Conservation (phyloP, 2,113 vertebrate species). For the Ibidorhyncha struthersii region DNA sequence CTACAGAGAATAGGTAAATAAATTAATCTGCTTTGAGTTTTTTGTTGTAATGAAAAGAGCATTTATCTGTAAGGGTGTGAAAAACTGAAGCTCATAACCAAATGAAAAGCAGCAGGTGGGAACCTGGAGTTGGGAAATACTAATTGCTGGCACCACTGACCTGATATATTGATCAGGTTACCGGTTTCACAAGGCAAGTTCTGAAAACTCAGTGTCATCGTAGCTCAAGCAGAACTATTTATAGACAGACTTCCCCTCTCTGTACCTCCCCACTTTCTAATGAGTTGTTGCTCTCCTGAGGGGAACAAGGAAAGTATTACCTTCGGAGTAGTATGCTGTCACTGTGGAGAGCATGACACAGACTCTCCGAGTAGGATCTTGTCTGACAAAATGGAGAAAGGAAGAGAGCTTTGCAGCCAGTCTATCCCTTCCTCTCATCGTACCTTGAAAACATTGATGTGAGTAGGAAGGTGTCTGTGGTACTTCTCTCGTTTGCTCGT, state of each 20-base stretch:
- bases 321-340: not conserved
- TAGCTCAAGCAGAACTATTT: not conserved
- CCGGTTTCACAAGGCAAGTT: not conserved
- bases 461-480: not conserved
- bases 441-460: not conserved
- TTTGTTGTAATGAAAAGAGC: not conserved
- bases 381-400: not conserved
- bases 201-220: not conserved
- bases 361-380: not conserved
- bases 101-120: not conserved
- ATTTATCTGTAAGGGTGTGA: not conserved
- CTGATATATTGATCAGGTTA: not conserved
- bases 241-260: not conserved
- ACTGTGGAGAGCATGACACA: not conserved
- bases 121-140: not conserved
- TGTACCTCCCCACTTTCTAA: not conserved
- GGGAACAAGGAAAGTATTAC: not conserved
- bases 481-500: not conserved
- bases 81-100: not conserved
- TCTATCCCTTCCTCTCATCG: not conserved
- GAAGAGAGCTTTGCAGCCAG: not conserved
- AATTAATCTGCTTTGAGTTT: not conserved
- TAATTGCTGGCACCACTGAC: fast-evolving
- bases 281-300: not conserved
- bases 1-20: not conserved